Evolutionary conservation across 2,888 invertebrate genomes (phyloP), one percentile per base, ranked within the genome.

Genomic region (Amphipoea oculea): DNA sequence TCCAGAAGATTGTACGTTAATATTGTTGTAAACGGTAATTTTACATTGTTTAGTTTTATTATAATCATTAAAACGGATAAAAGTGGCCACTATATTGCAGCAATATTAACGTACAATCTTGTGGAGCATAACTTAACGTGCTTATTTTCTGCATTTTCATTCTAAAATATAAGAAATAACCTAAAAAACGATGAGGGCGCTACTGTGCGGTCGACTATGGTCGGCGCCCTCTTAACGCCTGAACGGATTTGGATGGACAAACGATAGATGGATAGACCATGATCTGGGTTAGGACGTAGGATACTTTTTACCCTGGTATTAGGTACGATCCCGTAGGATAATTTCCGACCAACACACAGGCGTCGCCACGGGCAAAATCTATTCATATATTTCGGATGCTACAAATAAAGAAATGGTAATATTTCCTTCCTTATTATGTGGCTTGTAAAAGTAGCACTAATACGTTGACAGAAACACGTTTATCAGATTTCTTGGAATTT

Each of bases 401-500:
- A 29, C 12, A 45, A 78, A 36, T 36, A 23, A 36, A 36, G 5
- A 68, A 66, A 29, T 17, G 4, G 23, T 51, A 5, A 17, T 17
- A 62, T 20, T 54, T 48, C 3, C 7, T 20, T 54, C 20, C 14
- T 7, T 20, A 65, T 40, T 11, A 9, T 4, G 17, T 20, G 12
- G 2, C 29, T 60, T 67, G 42, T 57, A 65, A 40, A 63, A 23
- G 5, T 57, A 54, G 12, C 2, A 66, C 20, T 40, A 12, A 48
- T 11, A 14, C 14, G 51, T 36, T 69, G 29, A n/a, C 7, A 42
- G 48, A n/a, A 36, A 66, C 51, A 9, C 17, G 7, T 71, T 14
- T 42, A 72, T 42, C 45, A n/a, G 4, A 36, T 20, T 77, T n/a
- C 51, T 79, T 14, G 14, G 54, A 63, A 80, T 80, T 79, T 65